These are phyloP conservation scores for Poicephalus meyeri DNA, from an alignment of 2,113 vertebrate genomes.

Conservation along the genomic window DNA sequence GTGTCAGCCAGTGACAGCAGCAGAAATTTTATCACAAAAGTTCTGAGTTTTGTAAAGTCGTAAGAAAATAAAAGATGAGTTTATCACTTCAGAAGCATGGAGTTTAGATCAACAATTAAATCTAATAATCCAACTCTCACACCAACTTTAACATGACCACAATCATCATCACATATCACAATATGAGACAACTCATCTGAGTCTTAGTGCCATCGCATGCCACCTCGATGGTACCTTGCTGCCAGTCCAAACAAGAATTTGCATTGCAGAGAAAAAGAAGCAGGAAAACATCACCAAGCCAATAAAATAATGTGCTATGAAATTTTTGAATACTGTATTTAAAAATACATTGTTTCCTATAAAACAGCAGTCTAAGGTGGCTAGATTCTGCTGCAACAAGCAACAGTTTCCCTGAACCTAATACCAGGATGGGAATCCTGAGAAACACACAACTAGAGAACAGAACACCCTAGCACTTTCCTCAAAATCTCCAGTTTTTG, in stretches of 20 bases:
- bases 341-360: neutral
- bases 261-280: neutral
- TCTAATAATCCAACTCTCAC: neutral
- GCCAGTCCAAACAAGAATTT: neutral
- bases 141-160: neutral
- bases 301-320: neutral
- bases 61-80: neutral
- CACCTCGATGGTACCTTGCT: neutral
- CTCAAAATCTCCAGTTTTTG: neutral
- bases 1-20: neutral
- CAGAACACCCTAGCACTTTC: neutral
- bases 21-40: neutral
- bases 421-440: neutral
- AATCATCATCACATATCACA: neutral
- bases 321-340: neutral
- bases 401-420: neutral
- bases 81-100: neutral
- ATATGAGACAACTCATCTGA: neutral
- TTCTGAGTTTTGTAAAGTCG: neutral
- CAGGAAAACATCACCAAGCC: neutral
- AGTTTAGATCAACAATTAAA: neutral
- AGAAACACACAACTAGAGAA: neutral
- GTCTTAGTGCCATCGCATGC: neutral
- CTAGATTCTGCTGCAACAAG: neutral
- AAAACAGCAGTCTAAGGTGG: neutral